Conservation (phyloP, 2,888 invertebrate species). For the Xestia rhomboidea region DNA sequence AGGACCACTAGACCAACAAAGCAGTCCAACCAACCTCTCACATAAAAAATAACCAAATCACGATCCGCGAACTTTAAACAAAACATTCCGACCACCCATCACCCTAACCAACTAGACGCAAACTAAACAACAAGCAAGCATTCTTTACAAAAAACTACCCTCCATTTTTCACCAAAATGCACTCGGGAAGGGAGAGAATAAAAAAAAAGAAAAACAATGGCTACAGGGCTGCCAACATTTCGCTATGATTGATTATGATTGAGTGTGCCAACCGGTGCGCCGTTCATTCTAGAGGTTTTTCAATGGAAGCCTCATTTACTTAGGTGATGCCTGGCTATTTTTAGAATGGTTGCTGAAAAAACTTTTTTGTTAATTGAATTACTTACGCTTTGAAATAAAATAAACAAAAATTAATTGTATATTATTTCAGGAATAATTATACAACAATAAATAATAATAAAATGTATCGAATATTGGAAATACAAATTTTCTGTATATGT, state of each 20-base stretch:
- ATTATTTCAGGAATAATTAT: too few species aligned
- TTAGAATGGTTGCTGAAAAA: conserved; percentile 23
- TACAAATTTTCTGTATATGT: too few species aligned
- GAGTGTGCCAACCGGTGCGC: conserved; percentile 59
- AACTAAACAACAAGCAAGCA: conserved; percentile 35
- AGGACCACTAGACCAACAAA: too few species aligned
- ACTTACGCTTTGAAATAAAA: neutral
- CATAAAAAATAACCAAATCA: neutral
- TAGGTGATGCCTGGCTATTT: conserved; percentile 46
- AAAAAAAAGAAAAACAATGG: conserved; percentile 63
- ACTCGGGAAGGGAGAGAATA: conserved; percentile 41
- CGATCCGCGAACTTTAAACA: neutral
- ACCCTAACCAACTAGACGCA: conserved; percentile 18
- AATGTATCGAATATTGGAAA: too few species aligned
- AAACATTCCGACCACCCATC: conserved; percentile 2
- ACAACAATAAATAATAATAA: too few species aligned
- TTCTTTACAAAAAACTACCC: conserved; percentile 54
- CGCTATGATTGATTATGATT: conserved; percentile 76
- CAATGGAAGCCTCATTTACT: conserved; percentile 61
- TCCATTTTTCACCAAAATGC: conserved; percentile 68
- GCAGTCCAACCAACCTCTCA: neutral
- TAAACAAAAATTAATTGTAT: too few species aligned
- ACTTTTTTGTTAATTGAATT: conserved; percentile 12
- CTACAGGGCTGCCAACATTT: conserved; percentile 60
- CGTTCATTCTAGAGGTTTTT: conserved; percentile 59